Percentiles rank a stretch among this genome's conserved stretches.
These are phyloP conservation scores for Lamproptera curius DNA, from an alignment of 2,888 invertebrate genomes.

Conservation along the genomic window DNA sequence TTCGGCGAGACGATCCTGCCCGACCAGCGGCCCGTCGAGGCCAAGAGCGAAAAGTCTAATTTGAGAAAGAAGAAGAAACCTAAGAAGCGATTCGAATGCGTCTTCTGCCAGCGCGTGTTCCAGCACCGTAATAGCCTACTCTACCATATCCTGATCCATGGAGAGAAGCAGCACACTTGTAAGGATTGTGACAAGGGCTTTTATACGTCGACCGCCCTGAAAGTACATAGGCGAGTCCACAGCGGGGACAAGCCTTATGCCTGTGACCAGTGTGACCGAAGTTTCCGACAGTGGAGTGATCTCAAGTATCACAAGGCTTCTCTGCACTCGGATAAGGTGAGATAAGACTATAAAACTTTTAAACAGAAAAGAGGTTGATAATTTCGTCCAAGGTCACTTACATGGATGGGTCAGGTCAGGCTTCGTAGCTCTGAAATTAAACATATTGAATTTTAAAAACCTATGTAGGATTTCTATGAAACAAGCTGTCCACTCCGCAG, in stretches of 20 bases:
- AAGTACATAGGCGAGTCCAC: slow-evolving; percentile 89
- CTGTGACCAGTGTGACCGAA: slow-evolving; percentile 87
- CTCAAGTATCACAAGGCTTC: slow-evolving; percentile 91
- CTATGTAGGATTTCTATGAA: too few species aligned
- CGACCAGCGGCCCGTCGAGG: slow-evolving; percentile 16
- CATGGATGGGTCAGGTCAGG: too few species aligned
- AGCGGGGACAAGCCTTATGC: slow-evolving; percentile 91
- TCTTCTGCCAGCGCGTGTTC: slow-evolving; percentile 85
- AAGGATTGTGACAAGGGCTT: slow-evolving; percentile 90
- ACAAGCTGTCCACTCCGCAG: too few species aligned
- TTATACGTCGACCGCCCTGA: slow-evolving; percentile 88
- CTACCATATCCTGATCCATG: slow-evolving; percentile 90
- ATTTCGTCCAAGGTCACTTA: too few species aligned
- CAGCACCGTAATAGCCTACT: slow-evolving; percentile 90
- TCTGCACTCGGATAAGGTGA: slow-evolving; percentile 84
- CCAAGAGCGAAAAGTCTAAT: background rate
- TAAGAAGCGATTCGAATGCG: slow-evolving; percentile 73
- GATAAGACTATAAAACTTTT: background rate
- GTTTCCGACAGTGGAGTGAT: slow-evolving; percentile 93
- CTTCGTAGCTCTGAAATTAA: too few species aligned
- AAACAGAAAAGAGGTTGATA: too few species aligned
- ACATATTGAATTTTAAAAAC: too few species aligned
- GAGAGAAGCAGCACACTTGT: slow-evolving; percentile 87
- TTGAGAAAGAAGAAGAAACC: slow-evolving; percentile 42
- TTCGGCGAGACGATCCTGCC: slow-evolving; percentile 42